Base-by-base conservation (phyloP, 2,113 vertebrate species). In the Proterorhinus semilunaris region DNA sequence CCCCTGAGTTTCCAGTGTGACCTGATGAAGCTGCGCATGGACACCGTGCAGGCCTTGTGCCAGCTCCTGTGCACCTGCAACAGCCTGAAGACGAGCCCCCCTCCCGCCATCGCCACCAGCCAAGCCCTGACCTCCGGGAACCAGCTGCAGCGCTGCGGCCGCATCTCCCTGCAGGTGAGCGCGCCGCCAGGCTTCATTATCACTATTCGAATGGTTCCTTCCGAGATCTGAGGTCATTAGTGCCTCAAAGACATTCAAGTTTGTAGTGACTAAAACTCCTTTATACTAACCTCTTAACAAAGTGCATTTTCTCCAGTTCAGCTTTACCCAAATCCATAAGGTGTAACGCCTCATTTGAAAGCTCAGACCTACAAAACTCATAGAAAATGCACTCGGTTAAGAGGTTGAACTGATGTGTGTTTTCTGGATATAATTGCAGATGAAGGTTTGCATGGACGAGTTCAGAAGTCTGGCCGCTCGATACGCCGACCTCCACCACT, bases 21-120 rank as follows among this genome's bases (percentile, higher is more conserved):
- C 53, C 98, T 97, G 92, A 96, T 99, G 75, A 99, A 99, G 87
- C 93, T 99, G 83, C 92, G 97, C 15, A 99, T 98, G 68, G 96
- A 98, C 89, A 95, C 95, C 45, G 93, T 99, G 53, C 97, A 98
- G 88, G 96, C 96, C 54, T 94, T 98, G 88, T 98, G 95, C 6
- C 96, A 98, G 83, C 96, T 99, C 55, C 94, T 99, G 81, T 99
- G 96, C 75, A 99, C 97, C 75, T 99, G 98, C 85, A 99, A 97
- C 87, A 99, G 98, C 83, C 91, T 99, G 0, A 99, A 98, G 87
- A 99, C 97, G 63, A 99, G 97, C 79, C 98, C 97, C 0, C 97
- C 98, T 11, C 98, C 98, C 2, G 98, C 98, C 66, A 99, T 99
- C 65, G 97, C 98, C 76, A 96, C 97, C 12, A 96, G 96, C 0